Evolutionary conservation across 2,797 vertebrate species (phyloP).

Genomic region (Gouania willdenowi): DNA sequence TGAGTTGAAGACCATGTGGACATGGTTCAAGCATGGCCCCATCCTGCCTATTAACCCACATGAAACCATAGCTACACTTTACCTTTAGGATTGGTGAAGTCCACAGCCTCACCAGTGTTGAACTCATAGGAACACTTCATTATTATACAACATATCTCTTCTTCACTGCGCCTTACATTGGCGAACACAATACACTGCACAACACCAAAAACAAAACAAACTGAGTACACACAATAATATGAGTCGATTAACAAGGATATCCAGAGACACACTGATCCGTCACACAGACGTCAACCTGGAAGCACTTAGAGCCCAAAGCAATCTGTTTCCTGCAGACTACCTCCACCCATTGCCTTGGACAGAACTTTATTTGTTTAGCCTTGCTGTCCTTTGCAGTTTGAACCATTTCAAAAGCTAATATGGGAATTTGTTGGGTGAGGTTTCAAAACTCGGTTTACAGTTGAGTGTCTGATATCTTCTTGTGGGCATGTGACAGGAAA

Average conservation of each 20-base stretch:
- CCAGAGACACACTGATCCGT: constrained; percentile 57
- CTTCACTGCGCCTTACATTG: too few species aligned
- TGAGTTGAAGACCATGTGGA: constrained; percentile 52
- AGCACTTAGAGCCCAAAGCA: constrained; percentile 59
- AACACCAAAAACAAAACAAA: too few species aligned
- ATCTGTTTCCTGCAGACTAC: constrained; percentile 58
- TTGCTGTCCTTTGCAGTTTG: constrained; percentile 36
- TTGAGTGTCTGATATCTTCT: constrained; percentile 46
- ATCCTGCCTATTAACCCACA: constrained; percentile 44
- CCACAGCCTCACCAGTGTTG: too few species aligned
- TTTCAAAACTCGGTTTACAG: constrained; percentile 32
- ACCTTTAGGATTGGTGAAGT: too few species aligned
- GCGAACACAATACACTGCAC: too few species aligned
- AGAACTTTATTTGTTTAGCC: constrained; percentile 66
- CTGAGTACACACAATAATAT: too few species aligned
- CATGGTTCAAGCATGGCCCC: constrained; percentile 32
- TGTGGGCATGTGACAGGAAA: constrained; percentile 59
- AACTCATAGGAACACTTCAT: too few species aligned
- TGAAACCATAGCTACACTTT: constrained; percentile 47
- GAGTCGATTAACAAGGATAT: constrained; percentile 47
- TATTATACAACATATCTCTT: too few species aligned
- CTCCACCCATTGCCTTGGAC: constrained; percentile 39
- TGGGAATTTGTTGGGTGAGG: constrained; percentile 38
- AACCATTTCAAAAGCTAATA: constrained; percentile 44
- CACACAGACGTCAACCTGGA: constrained; percentile 59